phyloP scores from a whole-genome alignment of 2,113 vertebrate species.

The Xiphophorus hellerii region DNA sequence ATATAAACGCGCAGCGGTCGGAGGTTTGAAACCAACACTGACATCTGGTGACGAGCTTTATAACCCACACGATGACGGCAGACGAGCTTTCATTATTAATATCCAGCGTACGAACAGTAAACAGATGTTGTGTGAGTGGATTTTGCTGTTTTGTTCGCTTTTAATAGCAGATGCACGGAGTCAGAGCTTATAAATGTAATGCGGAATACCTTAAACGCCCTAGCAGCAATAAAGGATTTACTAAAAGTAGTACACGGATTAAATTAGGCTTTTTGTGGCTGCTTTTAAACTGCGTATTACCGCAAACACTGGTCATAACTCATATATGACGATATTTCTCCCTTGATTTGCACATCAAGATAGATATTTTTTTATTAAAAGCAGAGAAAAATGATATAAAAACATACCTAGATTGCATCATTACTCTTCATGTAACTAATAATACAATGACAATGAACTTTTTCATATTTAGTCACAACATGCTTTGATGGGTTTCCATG shows the following conservation, averaged over 20 bases:
- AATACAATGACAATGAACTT: not conserved
- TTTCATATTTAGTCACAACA: not conserved
- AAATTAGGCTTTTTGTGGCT: not conserved
- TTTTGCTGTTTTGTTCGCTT: not conserved
- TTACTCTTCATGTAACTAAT: too few relatives aligned
- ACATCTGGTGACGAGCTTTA: slow-evolving; percentile 66
- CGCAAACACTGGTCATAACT: not conserved
- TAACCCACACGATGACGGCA: slow-evolving; percentile 8
- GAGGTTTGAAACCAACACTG: slow-evolving; percentile 44
- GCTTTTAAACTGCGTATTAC: not conserved
- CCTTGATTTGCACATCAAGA: not conserved
- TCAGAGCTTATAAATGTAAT: not conserved
- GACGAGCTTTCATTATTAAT: slow-evolving; percentile 9
- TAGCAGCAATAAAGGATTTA: too few relatives aligned
- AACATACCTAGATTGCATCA: too few relatives aligned
- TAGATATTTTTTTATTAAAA: not conserved
- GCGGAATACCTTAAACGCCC: not conserved
- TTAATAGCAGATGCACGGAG: not conserved
- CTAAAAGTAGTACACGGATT: not conserved
- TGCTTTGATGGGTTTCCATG: not conserved
- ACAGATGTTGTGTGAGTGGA: not conserved
- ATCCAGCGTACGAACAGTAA: not conserved
- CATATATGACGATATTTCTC: not conserved
- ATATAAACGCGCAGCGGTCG: slow-evolving; percentile 31
- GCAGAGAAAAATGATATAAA: too few relatives aligned